phyloP scores from a whole-genome alignment of 2,113 vertebrate genomes.

The Brachyistius frenatus region DNA sequence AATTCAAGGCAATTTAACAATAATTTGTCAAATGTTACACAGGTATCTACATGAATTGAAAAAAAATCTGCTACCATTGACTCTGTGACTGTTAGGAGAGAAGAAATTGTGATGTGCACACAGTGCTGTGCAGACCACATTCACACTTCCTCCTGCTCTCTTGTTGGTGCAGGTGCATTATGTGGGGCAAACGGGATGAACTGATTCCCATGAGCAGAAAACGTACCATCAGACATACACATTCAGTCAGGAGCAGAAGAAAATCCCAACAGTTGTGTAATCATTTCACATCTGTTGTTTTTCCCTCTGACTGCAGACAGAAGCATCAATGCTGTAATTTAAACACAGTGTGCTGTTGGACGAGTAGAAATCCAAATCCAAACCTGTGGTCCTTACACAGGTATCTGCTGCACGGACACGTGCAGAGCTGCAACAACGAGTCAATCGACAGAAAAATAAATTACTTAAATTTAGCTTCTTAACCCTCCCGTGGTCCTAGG shows the following conservation, averaged over 20 bases:
- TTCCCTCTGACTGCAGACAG: conserved; percentile 1
- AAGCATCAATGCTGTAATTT: conserved; percentile 4
- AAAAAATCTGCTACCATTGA: background rate
- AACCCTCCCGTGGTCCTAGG: too few relatives aligned
- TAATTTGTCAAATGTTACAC: background rate
- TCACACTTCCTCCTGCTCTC: conserved; percentile 7
- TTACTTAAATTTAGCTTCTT: too few relatives aligned
- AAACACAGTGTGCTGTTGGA: background rate
- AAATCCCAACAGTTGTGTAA: conserved; percentile 37
- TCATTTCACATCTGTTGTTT: conserved; percentile 34
- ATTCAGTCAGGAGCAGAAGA: conserved; percentile 19
- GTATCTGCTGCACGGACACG: background rate
- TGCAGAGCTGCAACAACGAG: background rate
- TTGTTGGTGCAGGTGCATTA: conserved; percentile 31
- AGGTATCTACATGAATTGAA: background rate
- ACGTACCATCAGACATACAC: conserved; percentile 18
- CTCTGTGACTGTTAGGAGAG: conserved; percentile 1
- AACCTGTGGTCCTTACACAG: conserved; percentile 4
- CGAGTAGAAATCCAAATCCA: background rate
- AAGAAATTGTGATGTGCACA: conserved; percentile 1
- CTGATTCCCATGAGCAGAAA: conserved; percentile 3
- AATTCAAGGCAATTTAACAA: background rate
- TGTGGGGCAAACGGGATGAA: conserved; percentile 4
- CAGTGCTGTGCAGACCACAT: conserved; percentile 8
- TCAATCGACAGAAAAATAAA: background rate